These are phyloP conservation scores for Elgaria multicarinata DNA, from an alignment of 2,113 vertebrate genomes.

Conservation along the genomic window DNA sequence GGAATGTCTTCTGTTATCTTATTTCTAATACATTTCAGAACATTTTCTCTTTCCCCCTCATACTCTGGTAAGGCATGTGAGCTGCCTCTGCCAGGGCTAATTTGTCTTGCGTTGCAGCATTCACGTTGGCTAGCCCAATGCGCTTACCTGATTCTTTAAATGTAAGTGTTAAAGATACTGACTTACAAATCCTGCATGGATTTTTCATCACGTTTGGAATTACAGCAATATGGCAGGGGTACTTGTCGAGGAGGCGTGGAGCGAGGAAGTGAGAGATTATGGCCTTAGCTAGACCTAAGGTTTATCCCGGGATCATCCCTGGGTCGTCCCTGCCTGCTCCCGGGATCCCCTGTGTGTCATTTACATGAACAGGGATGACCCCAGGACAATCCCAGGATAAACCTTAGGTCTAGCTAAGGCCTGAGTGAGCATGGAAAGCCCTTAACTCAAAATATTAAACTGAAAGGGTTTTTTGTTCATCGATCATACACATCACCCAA, in stretches of 20 bases:
- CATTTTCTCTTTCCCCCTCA: background rate
- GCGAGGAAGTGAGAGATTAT: too few species aligned
- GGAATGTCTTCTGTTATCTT: background rate
- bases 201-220: slow-evolving; percentile 18
- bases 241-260: background rate
- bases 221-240: background rate
- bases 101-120: slow-evolving; percentile 12
- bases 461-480: too few species aligned
- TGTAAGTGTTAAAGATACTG: slow-evolving; percentile 50
- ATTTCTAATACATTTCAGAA: background rate
- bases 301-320: too few species aligned
- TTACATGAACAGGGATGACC: too few species aligned
- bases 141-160: slow-evolving; percentile 56
- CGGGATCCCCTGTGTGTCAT: too few species aligned
- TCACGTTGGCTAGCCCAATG: slow-evolving; percentile 36
- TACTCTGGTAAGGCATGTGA: background rate
- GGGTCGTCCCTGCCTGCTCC: too few species aligned
- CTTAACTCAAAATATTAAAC: background rate
- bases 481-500: background rate
- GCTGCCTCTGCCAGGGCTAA: slow-evolving; percentile 24
- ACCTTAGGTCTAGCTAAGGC: too few species aligned
- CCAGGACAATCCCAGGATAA: too few species aligned
- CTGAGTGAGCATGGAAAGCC: too few species aligned
- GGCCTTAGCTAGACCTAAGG: too few species aligned
- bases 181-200: background rate